Base-by-base conservation (phyloP, 2,888 invertebrate genomes). In the Ypsolopha sequella region DNA sequence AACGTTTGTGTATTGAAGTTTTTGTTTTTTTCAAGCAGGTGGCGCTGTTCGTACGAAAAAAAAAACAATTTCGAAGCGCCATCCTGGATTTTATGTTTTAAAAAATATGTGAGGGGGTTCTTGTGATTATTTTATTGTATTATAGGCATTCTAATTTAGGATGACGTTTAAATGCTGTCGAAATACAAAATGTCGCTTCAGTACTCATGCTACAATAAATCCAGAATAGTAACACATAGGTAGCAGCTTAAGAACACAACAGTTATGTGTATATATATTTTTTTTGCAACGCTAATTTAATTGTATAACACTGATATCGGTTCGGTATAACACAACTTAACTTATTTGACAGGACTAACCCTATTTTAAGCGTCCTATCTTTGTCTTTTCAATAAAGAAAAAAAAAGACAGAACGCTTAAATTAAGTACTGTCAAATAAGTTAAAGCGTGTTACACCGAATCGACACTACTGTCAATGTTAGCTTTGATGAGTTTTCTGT, bases 41-140 rank as follows among this genome's bases (percentile, higher is more conserved):
- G 81, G 85, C 84, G 84, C 78, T 84, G 82, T 73, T 80, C 74
- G 80, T 77, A 39, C 10, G 34, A 38, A 36, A 46, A 46, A 24
- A 46, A 34, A 24, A 50, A 54, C 54, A 53, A 41, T 64, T 61
- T 72, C 69, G 73, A 66, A 75, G 84, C 82, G 85, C 85, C 81
- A 84, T 77, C 80, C 80, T 81, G 71, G 76, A 81, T 77, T 72
- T 73, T 61, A n/a, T 33, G n/a, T 41, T 36, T 39, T 3, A n/a
- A 39, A n/a, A 39, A 39, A 39, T 39, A n/a, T 3, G 6, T 9
- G 39, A 39, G 9, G 39, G 6, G 39, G 6, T 11, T 9, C 11
- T n/a, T 39, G 39, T 6, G 11, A 24, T 24, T 24, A 24, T 24
- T 24, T 24, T 24, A 24, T 24, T 41, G 3, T 41, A 41, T 11